Conservation (phyloP, 2,888 invertebrate species). For the Lucinisca nassula region DNA sequence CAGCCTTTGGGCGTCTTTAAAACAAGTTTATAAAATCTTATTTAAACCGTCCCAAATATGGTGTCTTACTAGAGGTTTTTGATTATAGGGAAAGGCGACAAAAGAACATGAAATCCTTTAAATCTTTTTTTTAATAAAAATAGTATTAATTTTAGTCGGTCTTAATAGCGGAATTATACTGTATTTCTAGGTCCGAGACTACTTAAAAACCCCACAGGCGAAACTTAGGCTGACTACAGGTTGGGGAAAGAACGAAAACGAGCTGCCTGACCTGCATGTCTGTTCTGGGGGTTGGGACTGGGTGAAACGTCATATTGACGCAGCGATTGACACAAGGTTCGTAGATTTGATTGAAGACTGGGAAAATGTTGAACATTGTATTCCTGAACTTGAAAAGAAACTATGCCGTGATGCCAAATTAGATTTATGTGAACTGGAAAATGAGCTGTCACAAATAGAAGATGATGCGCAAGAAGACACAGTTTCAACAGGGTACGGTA, state of each 20-base stretch:
- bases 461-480: conserved; percentile 9
- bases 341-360: conserved; percentile 68
- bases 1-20: no score
- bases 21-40: no score
- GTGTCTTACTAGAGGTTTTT: no score
- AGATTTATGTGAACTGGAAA: conserved; percentile 71
- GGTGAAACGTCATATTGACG: conserved; percentile 63
- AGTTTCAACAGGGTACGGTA: neutral
- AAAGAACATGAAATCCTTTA: no score
- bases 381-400: conserved; percentile 58
- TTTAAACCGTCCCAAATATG: no score
- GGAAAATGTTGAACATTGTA: conserved; percentile 67
- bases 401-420: conserved; percentile 70
- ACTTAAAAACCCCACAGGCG: conserved; percentile 61
- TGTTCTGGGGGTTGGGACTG: conserved; percentile 63
- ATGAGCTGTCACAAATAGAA: conserved; percentile 68
- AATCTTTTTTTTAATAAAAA: no score
- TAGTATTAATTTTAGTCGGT: no score
- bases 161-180: no score
- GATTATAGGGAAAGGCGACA: no score
- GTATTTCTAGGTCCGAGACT: conserved; percentile 54
- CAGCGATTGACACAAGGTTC: conserved; percentile 61
- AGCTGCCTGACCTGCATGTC: conserved; percentile 55
- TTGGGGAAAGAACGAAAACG: conserved; percentile 63
- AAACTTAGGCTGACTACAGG: conserved; percentile 57